These are phyloP conservation scores for Galerucella pusilla DNA, from an alignment of 2,888 invertebrate species.

Conservation along the genomic window DNA sequence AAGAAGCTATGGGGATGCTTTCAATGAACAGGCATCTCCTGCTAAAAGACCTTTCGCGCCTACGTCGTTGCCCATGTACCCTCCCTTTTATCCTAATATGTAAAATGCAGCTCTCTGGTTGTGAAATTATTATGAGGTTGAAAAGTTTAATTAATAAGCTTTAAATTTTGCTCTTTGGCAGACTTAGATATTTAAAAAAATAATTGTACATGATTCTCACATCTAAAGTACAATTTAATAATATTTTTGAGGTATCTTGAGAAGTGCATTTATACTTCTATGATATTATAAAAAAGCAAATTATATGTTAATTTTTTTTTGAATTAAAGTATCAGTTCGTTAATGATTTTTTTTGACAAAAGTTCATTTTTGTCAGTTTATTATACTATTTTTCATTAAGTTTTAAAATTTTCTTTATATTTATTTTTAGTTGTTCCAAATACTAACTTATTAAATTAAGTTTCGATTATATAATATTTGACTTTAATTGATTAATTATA, in stretches of 20 bases:
- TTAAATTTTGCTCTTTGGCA: not conserved
- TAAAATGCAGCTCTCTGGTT: slow-evolving; percentile 48
- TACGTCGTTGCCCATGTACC: slow-evolving; percentile 58
- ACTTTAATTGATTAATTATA: slow-evolving; percentile 1
- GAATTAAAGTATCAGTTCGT: not conserved
- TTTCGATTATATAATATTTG: slow-evolving; percentile 12
- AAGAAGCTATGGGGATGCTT: slow-evolving; percentile 64
- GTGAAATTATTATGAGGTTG: slow-evolving; percentile 16
- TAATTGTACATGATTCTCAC: not conserved
- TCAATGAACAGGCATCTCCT: slow-evolving; percentile 58
- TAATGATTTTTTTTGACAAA: slow-evolving; percentile 8
- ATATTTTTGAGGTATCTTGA: not conserved
- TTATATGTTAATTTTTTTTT: not conserved
- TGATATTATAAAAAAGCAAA: not conserved
- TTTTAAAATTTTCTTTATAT: slow-evolving; percentile 11
- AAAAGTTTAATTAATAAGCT: slow-evolving; percentile 10
- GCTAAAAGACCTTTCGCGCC: slow-evolving; percentile 62
- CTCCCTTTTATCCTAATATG: slow-evolving; percentile 63
- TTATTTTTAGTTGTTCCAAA: slow-evolving; percentile 11
- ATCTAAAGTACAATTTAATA: not conserved
- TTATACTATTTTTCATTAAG: slow-evolving; percentile 1
- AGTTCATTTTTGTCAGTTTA: not conserved
- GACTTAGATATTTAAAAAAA: not conserved
- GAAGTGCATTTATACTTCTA: not conserved
- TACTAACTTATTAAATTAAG: slow-evolving; percentile 16